Evolutionary conservation across 2,113 vertebrate genomes (phyloP), one percentile per base, ranked within the genome.

Genomic region (Paramormyrops kingsleyae): DNA sequence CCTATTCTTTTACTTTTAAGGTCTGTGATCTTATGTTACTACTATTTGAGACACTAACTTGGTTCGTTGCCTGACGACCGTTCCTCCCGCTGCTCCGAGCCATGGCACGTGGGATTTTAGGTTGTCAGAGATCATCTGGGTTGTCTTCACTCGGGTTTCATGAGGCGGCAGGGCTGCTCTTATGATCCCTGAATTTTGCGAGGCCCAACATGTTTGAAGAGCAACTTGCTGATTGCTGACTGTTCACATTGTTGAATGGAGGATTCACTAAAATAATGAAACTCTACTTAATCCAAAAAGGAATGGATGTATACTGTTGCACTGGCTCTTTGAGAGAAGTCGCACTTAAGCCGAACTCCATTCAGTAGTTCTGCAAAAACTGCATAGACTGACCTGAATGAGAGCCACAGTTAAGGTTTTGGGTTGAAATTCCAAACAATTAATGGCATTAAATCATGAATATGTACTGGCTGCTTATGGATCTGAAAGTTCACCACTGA

Each of bases 31-130:
- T 42, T 77, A 0, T 39, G 12, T 39, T 15, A 8, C 35, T 39
- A 74, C 5, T 74, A 17, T 35, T 1, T 39, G 74, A 17, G 83
- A 84, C 44, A n/a, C 19, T 47, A 83, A 47, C 21, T 47, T 83
- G 8, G 44, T 47, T 47, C 4, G 1, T 47, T 46, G 44, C 46
- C 89, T 70, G 89, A 89, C 83, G 2, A 50, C 89, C 83, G 89
- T 89, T 89, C 89, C 89, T 89, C 89, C 89, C 66, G 21, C 59
- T 86, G 89, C 42, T 70, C 52, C 5, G 9, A 89, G 89, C 31
- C 49, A n/a, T 83, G 27, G 70, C 86, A 31, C 1, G 27, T 46
- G 39, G 89, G 89, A 87, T 90, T 87, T 90, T 90, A 88, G 59
- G 85, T 31, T 87, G 84, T 87, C 84, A 2, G 21, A 89, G 89